phyloP scores from a whole-genome alignment of 2,888 invertebrate genomes.

The Cryptus armator region DNA sequence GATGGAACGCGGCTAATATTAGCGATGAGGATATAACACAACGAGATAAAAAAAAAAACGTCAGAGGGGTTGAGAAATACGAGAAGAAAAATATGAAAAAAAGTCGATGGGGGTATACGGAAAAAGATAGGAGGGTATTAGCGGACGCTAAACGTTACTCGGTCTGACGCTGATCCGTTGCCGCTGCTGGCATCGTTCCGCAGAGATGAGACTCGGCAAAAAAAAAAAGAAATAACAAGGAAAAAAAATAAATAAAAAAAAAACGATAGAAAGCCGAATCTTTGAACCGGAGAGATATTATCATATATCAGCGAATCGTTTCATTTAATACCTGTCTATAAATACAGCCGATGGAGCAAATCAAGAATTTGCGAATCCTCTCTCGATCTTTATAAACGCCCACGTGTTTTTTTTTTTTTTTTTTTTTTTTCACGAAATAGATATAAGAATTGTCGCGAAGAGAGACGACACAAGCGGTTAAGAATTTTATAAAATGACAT shows the following conservation, averaged over 20 bases:
- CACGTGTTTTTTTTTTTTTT: constrained; percentile 7
- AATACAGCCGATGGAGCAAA: constrained; percentile 48
- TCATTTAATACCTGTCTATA: constrained; percentile 58
- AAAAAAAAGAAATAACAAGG: constrained; percentile 30
- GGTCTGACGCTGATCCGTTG: constrained; percentile 77
- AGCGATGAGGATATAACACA: constrained; percentile 54
- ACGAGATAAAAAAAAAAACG: constrained; percentile 36
- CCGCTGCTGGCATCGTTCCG: constrained; percentile 36
- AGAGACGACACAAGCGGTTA: background rate
- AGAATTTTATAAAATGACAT: constrained; percentile 57
- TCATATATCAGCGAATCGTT: constrained; percentile 59
- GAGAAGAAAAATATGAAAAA: constrained; percentile 31
- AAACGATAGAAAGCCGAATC: constrained; percentile 38
- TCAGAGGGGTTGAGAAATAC: background rate
- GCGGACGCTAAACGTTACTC: constrained; percentile 72
- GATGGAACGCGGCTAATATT: constrained; percentile 64
- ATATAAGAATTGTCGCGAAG: constrained; percentile 28
- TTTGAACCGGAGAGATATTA: constrained; percentile 39
- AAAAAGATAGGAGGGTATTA: constrained; percentile 66
- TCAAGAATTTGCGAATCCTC: constrained; percentile 44
- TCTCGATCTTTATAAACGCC: constrained; percentile 28
- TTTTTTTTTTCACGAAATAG: constrained; percentile 20
- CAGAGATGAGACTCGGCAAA: constrained; percentile 39
- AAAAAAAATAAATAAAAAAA: constrained; percentile 31
- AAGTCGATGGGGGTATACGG: constrained; percentile 16